These are phyloP conservation scores for Budorcas taxicolor DNA, from an alignment of 2,113 vertebrate species.

Conservation along the genomic window DNA sequence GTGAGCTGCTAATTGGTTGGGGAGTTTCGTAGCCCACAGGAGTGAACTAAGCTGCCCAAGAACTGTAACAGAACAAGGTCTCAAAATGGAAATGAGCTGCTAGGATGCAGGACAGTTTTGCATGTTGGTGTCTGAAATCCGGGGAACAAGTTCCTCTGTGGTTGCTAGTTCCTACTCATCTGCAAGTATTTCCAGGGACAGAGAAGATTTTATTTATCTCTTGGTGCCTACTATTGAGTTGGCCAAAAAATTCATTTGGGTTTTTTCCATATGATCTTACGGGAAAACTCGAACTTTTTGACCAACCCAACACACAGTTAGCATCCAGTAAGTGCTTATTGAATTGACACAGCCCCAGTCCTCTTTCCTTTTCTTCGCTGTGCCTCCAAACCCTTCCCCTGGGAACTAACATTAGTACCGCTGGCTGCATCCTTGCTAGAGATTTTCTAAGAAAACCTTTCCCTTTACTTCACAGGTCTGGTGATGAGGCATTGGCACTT, in stretches of 20 bases:
- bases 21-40: neutral
- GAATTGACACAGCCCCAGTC: neutral
- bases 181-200: neutral
- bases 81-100: neutral
- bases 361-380: neutral
- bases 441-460: neutral
- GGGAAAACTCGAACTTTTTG: neutral
- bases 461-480: neutral
- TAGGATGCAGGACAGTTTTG: neutral
- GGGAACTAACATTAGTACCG: neutral
- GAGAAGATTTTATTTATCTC: neutral
- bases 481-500: neutral
- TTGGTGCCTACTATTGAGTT: neutral
- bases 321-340: neutral
- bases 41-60: neutral
- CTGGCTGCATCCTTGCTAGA: neutral
- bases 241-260: neutral
- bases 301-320: neutral
- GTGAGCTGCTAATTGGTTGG: slow-evolving; percentile 43
- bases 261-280: neutral
- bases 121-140: neutral
- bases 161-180: neutral
- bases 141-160: neutral
- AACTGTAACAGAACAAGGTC: neutral
- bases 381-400: neutral